Evolutionary conservation across 1,140 invertebrate species (phyloP), one percentile per base, ranked within the genome.

Genomic region (Lepidurus arcticus): DNA sequence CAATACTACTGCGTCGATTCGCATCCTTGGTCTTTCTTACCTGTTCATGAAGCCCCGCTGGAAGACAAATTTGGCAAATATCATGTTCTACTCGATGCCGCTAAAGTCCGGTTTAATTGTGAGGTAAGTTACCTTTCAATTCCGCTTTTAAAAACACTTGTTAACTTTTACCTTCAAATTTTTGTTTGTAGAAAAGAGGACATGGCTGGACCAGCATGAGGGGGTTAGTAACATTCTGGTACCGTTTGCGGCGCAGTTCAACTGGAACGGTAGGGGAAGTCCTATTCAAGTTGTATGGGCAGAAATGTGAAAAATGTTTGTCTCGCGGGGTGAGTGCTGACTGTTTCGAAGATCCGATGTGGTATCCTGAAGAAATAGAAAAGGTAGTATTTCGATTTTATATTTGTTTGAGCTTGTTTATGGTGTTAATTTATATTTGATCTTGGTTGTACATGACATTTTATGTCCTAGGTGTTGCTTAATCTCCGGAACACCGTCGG

Each of bases 141-240:
- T 45, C 13, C 1, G 24, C 34, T 34, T 34, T 34, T 34, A 24
- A 8, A 10, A 16, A 11, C 44, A 9, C 1, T 44, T 8, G 42
- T 76, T 76, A 76, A 78, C 73, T 78, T 9, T 73, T 42, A 13
- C 11, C 0, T 78, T 24, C 21, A 42, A 13, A 42, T 24, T 78
- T 80, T 65, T 75, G 73, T 77, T 81, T 81, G 5, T 76, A 86
- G 85, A 82, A 84, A 43, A 87, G 86, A 78, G 85, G 85, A 44
- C 86, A 87, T 80, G 86, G 86, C 16, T 88, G 87, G 87, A 88
- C 87, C 1, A 87, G 86, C 1, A 88, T 88, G 87, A 88, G 87
- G 79, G 87, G 87, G 0, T 82, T 86, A 34, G 85, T 87, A 1
- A 84, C 85, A 1, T 87, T 87, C 79, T 87, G 86, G 86, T 87